Conservation (phyloP, 2,888 invertebrate genomes). For the Euplexia lucipara region DNA sequence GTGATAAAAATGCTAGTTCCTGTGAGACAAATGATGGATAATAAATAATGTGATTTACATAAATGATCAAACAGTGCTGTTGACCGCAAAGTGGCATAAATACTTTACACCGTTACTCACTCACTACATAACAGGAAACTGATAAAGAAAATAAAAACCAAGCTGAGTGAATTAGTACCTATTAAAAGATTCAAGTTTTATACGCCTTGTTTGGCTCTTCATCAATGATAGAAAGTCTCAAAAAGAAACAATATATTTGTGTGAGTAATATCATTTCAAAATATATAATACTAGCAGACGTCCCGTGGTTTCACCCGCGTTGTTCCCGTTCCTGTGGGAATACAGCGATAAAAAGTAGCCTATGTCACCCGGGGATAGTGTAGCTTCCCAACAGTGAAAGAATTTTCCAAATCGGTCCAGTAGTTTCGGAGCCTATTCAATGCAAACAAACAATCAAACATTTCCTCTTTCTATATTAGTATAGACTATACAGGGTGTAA, state of each 20-base stretch:
- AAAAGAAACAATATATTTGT: background rate
- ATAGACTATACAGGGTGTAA: too few species aligned
- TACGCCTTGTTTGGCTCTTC: background rate
- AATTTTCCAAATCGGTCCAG: too few species aligned
- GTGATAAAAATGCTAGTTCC: background rate
- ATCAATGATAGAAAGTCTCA: background rate
- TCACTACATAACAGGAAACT: constrained; percentile 1
- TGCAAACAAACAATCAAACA: too few species aligned
- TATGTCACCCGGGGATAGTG: too few species aligned
- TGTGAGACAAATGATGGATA: constrained; percentile 1
- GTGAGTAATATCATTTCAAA: too few species aligned
- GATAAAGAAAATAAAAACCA: background rate
- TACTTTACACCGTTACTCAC: background rate
- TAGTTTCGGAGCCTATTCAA: too few species aligned
- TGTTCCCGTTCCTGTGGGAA: too few species aligned
- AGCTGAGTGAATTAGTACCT: background rate
- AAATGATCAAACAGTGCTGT: constrained; percentile 12
- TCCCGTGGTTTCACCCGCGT: too few species aligned
- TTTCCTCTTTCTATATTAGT: too few species aligned
- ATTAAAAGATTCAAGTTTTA: background rate
- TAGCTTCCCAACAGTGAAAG: too few species aligned
- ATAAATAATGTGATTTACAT: constrained; percentile 3
- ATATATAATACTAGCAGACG: too few species aligned
- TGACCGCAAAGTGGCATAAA: constrained; percentile 24
- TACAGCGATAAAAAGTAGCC: too few species aligned